These are phyloP conservation scores for Amblyopsis hoosieri DNA, from an alignment of 2,797 vertebrate genomes.

Conservation along the genomic window DNA sequence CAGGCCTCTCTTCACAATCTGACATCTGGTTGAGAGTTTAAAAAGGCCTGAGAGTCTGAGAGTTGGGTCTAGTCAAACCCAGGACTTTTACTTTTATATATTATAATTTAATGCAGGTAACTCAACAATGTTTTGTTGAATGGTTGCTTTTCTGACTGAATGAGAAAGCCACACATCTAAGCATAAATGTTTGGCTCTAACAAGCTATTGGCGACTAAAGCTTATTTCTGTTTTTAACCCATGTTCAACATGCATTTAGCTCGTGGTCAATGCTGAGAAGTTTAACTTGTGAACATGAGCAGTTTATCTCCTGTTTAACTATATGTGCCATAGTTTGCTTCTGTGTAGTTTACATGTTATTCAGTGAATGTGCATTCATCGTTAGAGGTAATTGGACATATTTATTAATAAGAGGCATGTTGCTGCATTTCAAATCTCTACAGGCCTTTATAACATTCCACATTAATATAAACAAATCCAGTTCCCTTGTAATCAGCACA, in stretches of 20 bases:
- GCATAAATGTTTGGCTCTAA: no score
- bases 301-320: no score
- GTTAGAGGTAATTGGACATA: slow-evolving; percentile 6
- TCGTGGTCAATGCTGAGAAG: no score
- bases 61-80: background rate
- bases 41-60: slow-evolving; percentile 25
- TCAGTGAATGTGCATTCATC: background rate
- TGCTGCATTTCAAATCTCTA: slow-evolving; percentile 17
- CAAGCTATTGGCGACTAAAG: no score
- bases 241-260: no score
- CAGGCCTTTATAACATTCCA: slow-evolving; percentile 2
- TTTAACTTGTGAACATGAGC: no score
- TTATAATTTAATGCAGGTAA: slow-evolving; percentile 18
- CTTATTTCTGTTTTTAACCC: no score
- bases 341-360: no score
- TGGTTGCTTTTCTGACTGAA: slow-evolving; percentile 21
- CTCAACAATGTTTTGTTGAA: slow-evolving; percentile 7
- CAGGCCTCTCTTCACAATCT: slow-evolving; percentile 21
- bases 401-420: background rate
- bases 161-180: background rate
- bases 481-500: no score
- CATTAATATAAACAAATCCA: no score
- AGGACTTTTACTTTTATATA: slow-evolving; percentile 3
- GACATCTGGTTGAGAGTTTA: slow-evolving; percentile 52
- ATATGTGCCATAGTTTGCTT: no score